Conservation (phyloP, 1,140 invertebrate genomes). For the Mesaphorura yosii region DNA sequence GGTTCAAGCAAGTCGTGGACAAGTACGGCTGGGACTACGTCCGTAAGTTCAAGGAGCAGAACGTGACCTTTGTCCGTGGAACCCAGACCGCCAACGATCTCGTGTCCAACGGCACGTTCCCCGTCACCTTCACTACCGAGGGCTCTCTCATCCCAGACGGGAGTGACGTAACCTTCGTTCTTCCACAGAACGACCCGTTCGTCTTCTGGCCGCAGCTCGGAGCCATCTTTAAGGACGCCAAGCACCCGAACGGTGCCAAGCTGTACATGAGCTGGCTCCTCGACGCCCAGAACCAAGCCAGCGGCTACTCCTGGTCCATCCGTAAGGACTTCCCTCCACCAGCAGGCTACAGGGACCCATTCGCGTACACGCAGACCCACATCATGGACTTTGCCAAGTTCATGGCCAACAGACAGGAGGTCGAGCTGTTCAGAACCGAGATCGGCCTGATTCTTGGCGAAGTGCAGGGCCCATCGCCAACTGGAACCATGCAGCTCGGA, state of each 20-base stretch:
- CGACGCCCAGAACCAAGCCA: background rate
- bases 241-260: conserved; percentile 5
- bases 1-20: conserved; percentile 14
- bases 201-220: conserved; percentile 13
- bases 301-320: background rate
- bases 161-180: background rate
- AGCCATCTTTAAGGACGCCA: conserved; percentile 17
- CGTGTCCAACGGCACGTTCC: background rate
- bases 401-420: conserved; percentile 8
- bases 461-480: background rate
- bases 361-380: conserved; percentile 1
- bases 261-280: conserved; percentile 19
- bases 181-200: conserved; percentile 15
- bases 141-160: background rate
- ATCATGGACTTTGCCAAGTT: conserved; percentile 8
- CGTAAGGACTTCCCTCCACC: conserved; percentile 6
- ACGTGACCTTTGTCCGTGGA: conserved; percentile 6
- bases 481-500: no score
- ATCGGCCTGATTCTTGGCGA: conserved; percentile 10
- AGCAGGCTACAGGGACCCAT: conserved; percentile 1
- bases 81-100: background rate
- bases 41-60: background rate
- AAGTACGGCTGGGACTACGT: conserved; percentile 15
- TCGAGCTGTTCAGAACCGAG: conserved; percentile 9
- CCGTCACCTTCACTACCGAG: background rate